A percentile compares a stretch with the other conserved stretches of the same genome.
Evolutionary conservation across 1,140 invertebrate genomes (phyloP).

Genomic region (Meloidogyne hapla): DNA sequence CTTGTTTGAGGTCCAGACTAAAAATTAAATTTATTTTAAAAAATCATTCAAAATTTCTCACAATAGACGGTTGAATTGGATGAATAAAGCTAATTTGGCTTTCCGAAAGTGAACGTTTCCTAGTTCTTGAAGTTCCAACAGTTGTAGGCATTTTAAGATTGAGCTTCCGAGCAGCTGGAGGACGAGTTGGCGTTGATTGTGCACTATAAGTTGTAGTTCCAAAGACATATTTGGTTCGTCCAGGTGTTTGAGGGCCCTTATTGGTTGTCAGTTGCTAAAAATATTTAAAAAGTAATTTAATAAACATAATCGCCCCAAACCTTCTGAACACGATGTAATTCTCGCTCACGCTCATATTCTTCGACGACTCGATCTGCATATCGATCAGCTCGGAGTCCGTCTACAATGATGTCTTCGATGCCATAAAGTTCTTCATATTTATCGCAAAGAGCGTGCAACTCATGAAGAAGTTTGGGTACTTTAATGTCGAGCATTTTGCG

Average conservation of each 20-base stretch:
- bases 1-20: neutral
- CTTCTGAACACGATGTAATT: slow-evolving; percentile 17
- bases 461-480: slow-evolving; percentile 22
- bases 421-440: neutral
- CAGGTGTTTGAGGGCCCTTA: neutral
- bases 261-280: slow-evolving; percentile 12
- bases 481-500: slow-evolving; percentile 21
- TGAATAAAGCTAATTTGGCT: slow-evolving; percentile 10
- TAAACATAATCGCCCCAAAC: neutral
- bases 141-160: neutral
- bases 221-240: neutral
- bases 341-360: slow-evolving; percentile 12
- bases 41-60: neutral
- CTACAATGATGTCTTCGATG: slow-evolving; percentile 22
- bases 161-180: neutral
- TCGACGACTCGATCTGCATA: slow-evolving; percentile 14
- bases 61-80: slow-evolving; percentile 2
- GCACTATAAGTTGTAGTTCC: slow-evolving; percentile 4
- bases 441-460: neutral
- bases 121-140: neutral
- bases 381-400: slow-evolving; percentile 11
- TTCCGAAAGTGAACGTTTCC: slow-evolving; percentile 20
- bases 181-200: neutral
- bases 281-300: neutral
- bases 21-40: neutral